Percentiles rank a stretch among this genome's conserved stretches.
phyloP scores from a whole-genome alignment of 2,797 vertebrate species.

The Rhadinocentrus ornatus region DNA sequence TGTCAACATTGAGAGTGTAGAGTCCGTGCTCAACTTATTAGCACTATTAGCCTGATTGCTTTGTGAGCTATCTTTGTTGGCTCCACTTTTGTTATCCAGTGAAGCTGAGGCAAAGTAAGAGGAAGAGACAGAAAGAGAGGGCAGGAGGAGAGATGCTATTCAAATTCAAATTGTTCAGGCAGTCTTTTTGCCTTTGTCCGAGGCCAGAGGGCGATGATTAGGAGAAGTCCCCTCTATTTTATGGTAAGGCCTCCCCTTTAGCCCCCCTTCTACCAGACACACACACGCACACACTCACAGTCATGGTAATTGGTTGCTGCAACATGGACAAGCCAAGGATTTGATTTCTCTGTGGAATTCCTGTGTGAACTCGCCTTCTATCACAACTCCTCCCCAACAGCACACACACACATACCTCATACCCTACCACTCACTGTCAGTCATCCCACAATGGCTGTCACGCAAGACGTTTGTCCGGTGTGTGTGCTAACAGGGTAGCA shows the following conservation, averaged over 20 bases:
- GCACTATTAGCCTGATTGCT: slow-evolving; percentile 84
- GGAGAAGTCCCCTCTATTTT: slow-evolving; percentile 78
- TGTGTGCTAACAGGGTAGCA: slow-evolving; percentile 59
- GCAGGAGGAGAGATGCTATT: slow-evolving; percentile 73
- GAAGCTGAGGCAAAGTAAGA: slow-evolving; percentile 51
- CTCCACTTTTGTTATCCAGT: slow-evolving; percentile 72
- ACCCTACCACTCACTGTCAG: slow-evolving; percentile 76
- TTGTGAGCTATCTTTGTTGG: slow-evolving; percentile 80
- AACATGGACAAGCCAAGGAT: slow-evolving; percentile 75
- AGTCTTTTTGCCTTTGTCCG: slow-evolving; percentile 78
- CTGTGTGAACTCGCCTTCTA: slow-evolving; percentile 62
- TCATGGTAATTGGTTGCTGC: slow-evolving; percentile 78
- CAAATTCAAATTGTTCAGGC: slow-evolving; percentile 81
- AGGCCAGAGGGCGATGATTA: slow-evolving; percentile 81
- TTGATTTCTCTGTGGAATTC: slow-evolving; percentile 80
- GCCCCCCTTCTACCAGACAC: slow-evolving; percentile 2
- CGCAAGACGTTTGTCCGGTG: slow-evolving; percentile 56
- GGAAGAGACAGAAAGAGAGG: slow-evolving; percentile 43
- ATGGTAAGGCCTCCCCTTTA: slow-evolving; percentile 60
- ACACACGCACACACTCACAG: slow-evolving; percentile 44
- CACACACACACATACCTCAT: slow-evolving; percentile 29
- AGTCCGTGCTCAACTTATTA: slow-evolving; percentile 84
- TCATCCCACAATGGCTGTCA: slow-evolving; percentile 78
- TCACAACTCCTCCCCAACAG: slow-evolving; percentile 48
- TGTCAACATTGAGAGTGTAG: slow-evolving; percentile 80